Evolutionary conservation across 2,113 vertebrate genomes (phyloP), one percentile per base, ranked within the genome.

Genomic region (Cricetomys ansorgei): DNA sequence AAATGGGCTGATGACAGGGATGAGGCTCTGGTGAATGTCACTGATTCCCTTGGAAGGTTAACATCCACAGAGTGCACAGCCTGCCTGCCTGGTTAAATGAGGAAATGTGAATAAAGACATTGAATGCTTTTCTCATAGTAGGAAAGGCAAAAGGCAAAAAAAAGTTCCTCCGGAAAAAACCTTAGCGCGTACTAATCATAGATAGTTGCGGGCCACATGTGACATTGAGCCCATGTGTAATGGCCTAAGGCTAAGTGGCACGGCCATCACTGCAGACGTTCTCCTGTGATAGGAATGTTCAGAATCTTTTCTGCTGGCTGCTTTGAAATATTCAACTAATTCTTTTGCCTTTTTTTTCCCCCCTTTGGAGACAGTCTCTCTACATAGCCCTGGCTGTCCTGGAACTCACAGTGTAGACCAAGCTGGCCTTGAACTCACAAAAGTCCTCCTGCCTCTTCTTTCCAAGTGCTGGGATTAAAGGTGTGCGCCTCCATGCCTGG

Each of bases 51-150:
- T 65, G 48, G 43, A 27, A 19, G 73, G 7, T 77, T 89, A 94
- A 50, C 70, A 73, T 50, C 15, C 31, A 0, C 19, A 48, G 57
- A 17, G 65, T 59, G 37, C 72, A 8, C 31, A 16, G 48, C 88
- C 79, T 62, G 37, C 70, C 92, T 88, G 13, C 25, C 27, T 86
- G 72, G 13, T 92, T 79, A 93, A 85, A 76, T 86, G 86, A 80
- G 31, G 27, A 64, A 57, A 76, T 69, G 5, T 80, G 25, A 93
- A 62, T 75, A 80, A 92, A 94, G 37, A 79, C 43, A 59, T 37
- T n/a, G 57, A 45, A 34, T 76, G 23, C 59, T 93, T 96, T 92
- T 90, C 88, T 85, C 29, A 95, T 90, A 23, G 12, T 75, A 12
- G 77, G 21, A 72, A 48, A 34, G 73, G n/a, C 79, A 93, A 94